Evolutionary conservation across 2,113 vertebrate species (phyloP), one percentile per base, ranked within the genome.

Genomic region (Sturnira hondurensis): DNA sequence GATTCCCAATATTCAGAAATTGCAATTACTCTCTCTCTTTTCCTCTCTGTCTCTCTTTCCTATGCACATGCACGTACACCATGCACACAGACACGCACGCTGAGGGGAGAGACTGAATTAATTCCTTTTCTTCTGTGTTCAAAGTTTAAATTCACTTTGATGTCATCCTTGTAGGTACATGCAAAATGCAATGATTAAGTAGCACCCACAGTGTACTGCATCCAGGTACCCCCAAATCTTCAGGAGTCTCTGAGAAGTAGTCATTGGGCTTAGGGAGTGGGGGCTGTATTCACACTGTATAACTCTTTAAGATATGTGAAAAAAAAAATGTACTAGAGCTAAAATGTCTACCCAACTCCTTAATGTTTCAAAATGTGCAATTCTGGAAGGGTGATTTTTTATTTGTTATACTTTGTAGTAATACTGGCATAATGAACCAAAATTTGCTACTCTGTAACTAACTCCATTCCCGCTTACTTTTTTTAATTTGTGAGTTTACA

Each of bases 251-350:
- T 81, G 20, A 85, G 36, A 76, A 8, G 38, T 22, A 8, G 7
- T 50, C 1, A 6, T 10, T 3, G 3, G 7, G 17, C 65, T 4
- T 0, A 8, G 0, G 3, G 7, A 31, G 17, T 20, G 7, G 31
- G 13, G 4, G 8, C 33, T 65, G 2, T 67, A 15, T 56, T 33
- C 7, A n/a, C 61, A 3, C 1, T 10, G 50, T 52, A 15, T 31
- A 31, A 74, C 6, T 45, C 45, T 70, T 45, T 77, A 70, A 36
- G 58, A 24, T 24, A 22, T 24, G 43, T 47, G 1, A 61, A 86
- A 80, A 47, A 22, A 38, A 52, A 52, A 4, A 45, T n/a, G 8
- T 4, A 80, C 5, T 82, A 36, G 5, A 58, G 31, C 77, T 92
- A 76, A 52, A 5, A 61, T 50, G 15, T 36, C 15, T 85, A 22